Evolutionary conservation across 2,797 vertebrate genomes (phyloP), one percentile per base, ranked within the genome.

Genomic region (Sebastes dallii): DNA sequence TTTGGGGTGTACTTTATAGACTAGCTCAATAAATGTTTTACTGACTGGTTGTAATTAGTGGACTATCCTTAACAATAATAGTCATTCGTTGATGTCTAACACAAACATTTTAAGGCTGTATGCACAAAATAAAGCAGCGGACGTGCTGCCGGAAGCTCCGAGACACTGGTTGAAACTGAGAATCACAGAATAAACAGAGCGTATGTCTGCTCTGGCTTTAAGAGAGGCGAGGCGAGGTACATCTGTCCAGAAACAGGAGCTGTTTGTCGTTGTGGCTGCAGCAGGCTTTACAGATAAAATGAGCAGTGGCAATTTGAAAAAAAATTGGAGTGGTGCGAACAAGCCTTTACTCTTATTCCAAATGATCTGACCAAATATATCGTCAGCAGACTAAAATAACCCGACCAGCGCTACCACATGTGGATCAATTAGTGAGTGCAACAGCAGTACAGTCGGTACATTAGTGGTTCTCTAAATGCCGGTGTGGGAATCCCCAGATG

Each of bases 351-450:
- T 78, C 59, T 79, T 22, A 50, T 46, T 80, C 66, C 25, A 72
- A 68, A 67, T 68, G 30, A 71, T 7, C 30, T 24, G 16, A 76
- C 39, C 42, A 12, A 29, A 67, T 55, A 54, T 67, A 32, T 30
- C n/a, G 4, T 46, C 39, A 22, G 14, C 46, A 13, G 54, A 25
- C 85, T 64, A 14, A 78, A 84, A 81, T 78, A 75, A 55, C 54
- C 36, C 3, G 2, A 25, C 65, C 78, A 22, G 46, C 68, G 25
- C 6, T 0, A 39, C 75, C 78, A 62, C 60, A 72, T 70, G 24
- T 25, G 46, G 60, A 60, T 78, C 46, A 66, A 4, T 27, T 39
- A 65, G 68, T 32, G 27, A 59, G 54, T 29, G 70, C 24, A 55
- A 27, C 70, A 64, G 24, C 22, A 55, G 11, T 3, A n/a, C 66